These are phyloP conservation scores for Pontoporia blainvillei DNA, from an alignment of 2,113 vertebrate species.

Conservation along the genomic window DNA sequence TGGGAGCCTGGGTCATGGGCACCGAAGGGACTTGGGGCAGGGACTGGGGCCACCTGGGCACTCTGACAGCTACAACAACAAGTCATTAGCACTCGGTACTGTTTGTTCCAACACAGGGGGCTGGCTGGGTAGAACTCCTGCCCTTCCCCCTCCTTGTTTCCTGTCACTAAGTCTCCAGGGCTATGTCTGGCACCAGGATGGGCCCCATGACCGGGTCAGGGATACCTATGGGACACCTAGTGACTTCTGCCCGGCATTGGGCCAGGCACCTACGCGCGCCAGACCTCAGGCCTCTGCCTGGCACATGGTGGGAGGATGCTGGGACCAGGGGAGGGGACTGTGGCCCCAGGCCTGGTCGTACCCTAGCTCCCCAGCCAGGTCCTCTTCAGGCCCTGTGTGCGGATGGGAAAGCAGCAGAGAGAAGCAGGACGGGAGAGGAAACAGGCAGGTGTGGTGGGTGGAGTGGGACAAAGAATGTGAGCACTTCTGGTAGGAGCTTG, in stretches of 20 bases:
- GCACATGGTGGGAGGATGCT: background rate
- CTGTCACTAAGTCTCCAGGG: slow-evolving; percentile 63
- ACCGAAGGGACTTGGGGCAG: background rate
- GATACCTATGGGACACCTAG: slow-evolving; percentile 65
- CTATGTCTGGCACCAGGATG: slow-evolving; percentile 38
- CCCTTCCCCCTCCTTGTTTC: slow-evolving; percentile 67
- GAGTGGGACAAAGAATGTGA: background rate
- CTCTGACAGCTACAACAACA: slow-evolving; percentile 54
- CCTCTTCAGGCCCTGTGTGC: background rate
- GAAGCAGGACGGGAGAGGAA: background rate
- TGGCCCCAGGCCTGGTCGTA: background rate
- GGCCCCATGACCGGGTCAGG: slow-evolving; percentile 55
- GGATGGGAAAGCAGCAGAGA: background rate
- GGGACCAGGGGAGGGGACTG: background rate
- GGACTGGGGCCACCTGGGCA: slow-evolving; percentile 17
- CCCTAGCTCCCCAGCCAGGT: background rate
- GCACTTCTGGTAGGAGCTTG: background rate
- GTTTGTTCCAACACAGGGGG: slow-evolving; percentile 61
- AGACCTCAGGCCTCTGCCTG: slow-evolving; percentile 5
- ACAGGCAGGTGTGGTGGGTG: background rate
- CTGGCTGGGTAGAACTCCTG: slow-evolving; percentile 59
- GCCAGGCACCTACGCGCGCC: background rate
- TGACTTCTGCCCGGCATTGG: slow-evolving; percentile 7
- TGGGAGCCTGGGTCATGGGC: background rate
- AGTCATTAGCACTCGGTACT: slow-evolving; percentile 61